Base-by-base conservation (phyloP, 2,113 vertebrate genomes). In the Hippopotamus amphibius region DNA sequence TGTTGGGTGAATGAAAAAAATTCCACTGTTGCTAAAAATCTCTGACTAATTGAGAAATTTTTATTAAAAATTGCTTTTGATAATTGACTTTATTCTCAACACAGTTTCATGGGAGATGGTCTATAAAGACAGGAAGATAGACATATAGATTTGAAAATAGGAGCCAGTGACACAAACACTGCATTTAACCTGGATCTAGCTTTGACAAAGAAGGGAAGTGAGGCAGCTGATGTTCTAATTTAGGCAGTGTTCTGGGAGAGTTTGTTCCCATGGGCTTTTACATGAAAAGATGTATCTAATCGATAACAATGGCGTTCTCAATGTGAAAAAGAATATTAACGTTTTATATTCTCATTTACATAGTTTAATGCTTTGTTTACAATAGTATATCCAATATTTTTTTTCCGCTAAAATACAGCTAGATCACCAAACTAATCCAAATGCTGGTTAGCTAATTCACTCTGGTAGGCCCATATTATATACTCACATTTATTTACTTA, bases 31-130 rank as follows among this genome's bases (percentile, higher is more conserved):
- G 16, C 26, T 80, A 16, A 95, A 93, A 93, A 41, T 68, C 28
- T 86, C 59, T n/a, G 5, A 80, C 6, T 77, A 74, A 77, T 21
- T 72, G 11, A 93, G 21, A 17, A 74, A 55, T n/a, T 46, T 33
- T 59, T 81, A 84, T 85, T 76, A 48, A 57, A 86, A 95, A 89
- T 22, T 88, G 7, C 82, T 72, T 97, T 79, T 90, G 57, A 74
- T 81, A 55, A 91, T 7, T 88, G 71, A n/a, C 15, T 84, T 65
- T 92, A 48, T 81, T 96, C 66, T 76, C 46, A 93, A 84, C 26
- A 63, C 14, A 94, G 72, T 88, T 94, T 80, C 86, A 28, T 33
- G 33, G 37, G 9, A 84, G 74, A 92, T 14, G 9, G 7, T 48
- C 33, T 24, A 48, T 1, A 65, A 0, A 46, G 53, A 82, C 7